phyloP scores from a whole-genome alignment of 2,888 invertebrate genomes.

The Rugalucina vietnamica region DNA sequence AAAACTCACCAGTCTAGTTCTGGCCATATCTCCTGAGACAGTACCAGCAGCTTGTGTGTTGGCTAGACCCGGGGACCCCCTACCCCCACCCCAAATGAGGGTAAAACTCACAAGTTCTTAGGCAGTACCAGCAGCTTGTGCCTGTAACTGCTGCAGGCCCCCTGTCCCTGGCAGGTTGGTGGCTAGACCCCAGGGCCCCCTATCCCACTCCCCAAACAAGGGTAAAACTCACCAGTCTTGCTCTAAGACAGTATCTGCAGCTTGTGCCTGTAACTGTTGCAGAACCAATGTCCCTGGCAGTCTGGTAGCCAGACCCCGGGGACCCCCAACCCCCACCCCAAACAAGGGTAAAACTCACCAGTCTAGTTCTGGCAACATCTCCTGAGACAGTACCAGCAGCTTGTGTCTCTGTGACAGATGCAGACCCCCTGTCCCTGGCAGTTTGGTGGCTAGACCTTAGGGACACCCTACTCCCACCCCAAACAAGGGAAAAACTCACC shows the following conservation, averaged over 20 bases:
- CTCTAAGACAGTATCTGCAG: constrained; percentile 80
- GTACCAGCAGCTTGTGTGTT: constrained; percentile 87
- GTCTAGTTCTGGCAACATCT: constrained; percentile 73
- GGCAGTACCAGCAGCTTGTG: constrained; percentile 83
- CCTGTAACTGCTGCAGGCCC: constrained; percentile 89
- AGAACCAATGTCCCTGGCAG: constrained; percentile 89
- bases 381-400: constrained; percentile 82
- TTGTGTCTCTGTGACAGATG: constrained; percentile 91
- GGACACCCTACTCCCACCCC: too few relatives aligned
- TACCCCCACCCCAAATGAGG: constrained; percentile 94
- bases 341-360: too few relatives aligned
- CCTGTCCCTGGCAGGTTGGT: constrained; percentile 91
- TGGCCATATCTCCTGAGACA: constrained; percentile 72
- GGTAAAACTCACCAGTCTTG: constrained; percentile 74
- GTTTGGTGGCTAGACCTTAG: constrained; percentile 94
- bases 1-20: constrained; percentile 74
- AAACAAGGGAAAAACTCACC: too few relatives aligned
- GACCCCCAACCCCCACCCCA: constrained; percentile 95
- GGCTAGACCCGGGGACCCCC: constrained; percentile 95
- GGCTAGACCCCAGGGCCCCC: constrained; percentile 94
- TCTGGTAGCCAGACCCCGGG: constrained; percentile 94
- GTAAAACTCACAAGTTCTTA: constrained; percentile 74
- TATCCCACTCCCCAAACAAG: too few relatives aligned
- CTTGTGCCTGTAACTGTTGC: constrained; percentile 90
- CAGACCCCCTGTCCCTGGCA: constrained; percentile 88